Base-by-base conservation (phyloP, 1,140 invertebrate genomes). In the Cydia fagiglandana region DNA sequence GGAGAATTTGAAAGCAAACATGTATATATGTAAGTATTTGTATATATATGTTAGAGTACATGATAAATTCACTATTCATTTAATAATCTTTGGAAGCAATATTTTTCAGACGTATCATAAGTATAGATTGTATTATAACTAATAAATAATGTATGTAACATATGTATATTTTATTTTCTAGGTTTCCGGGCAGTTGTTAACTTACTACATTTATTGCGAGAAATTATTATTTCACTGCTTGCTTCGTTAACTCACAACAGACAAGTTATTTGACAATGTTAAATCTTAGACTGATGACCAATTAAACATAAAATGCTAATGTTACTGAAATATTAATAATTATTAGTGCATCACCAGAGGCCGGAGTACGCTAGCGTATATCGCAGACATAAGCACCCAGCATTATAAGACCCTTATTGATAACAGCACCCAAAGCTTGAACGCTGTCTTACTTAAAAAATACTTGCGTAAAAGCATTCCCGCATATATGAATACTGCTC, bases 81-180 rank as follows among this genome's bases (percentile, higher is more conserved):
- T 84, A 80, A 84, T 86, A 87, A 82, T 81, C 81, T 83, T 83
- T 92, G 90, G 90, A 91, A 92, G 90, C 90, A 89, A 90, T 84
- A 81, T 86, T 89, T 86, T 85, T 87, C 80, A 88, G 81, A 89
- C 83, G 80, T 86, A 84, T 91, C 87, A 89, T 91, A 89, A 89
- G 86, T 90, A 86, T 89, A 86, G 76, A 84, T 86, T 80, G 82
- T 89, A 84, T 85, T 79, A 86, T 84, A 70, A 81, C 84, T 88
- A 88, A 83, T 83, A 86, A 83, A 88, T 66, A 86, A 87, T 84
- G 81, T 91, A 87, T 89, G 87, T 89, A 88, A 90, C 89, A 91
- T 88, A 88, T 90, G 86, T 92, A 90, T 91, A 90, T 85, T 85
- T 85, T 84, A 86, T 86, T 84, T 86, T 61, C 83, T 84, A 89